Base-by-base conservation (phyloP, 2,888 invertebrate genomes). In the Clepsis dumicolana region DNA sequence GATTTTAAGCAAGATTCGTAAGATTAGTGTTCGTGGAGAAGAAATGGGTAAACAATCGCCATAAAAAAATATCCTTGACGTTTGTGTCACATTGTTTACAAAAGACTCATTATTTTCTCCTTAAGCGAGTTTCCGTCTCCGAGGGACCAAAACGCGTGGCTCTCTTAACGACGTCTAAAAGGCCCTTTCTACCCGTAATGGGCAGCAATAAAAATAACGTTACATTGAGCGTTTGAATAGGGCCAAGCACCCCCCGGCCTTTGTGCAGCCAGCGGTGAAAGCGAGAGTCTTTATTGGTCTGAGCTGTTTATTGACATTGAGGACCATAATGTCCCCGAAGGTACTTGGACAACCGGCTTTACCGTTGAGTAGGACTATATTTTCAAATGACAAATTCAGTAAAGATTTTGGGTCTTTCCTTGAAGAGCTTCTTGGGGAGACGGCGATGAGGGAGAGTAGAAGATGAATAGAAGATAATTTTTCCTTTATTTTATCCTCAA, bases 261-360 rank as follows among this genome's bases (percentile, higher is more conserved):
- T 85, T 86, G 84, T 85, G 65, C 63, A 27, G 66, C 32, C 53
- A 64, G 56, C 74, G 74, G 86, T 80, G 88, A 91, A 90, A 91
- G 91, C 87, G 86, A 90, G 86, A 87, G 86, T 87, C 70, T 80
- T 81, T 85, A 81, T 80, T 77, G 75, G 59, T 48, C 35, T 61
- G 29, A 60, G 16, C 32, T 8, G 29, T 48, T 41, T 18, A 18
- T 59, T 73, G 75, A 77, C 73, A 74, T 74, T 70, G 70, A 21
- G 72, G 63, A 74, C 73, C 25, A 59, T 56, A 25, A 29, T 63
- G 67, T 68, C 68, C 52, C 57, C 63, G 24, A 54, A 64, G 68
- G 68, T 68, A 68, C 59, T 63, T 68, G 64, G 38, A 53, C 60
- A 68, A 59, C 65, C 53, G 16, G 56, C 59, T 65, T 71, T 65